Percentiles rank a stretch among this genome's conserved stretches.
phyloP scores from a whole-genome alignment of 1,140 invertebrate species.

The Diploscapter pachys region DNA sequence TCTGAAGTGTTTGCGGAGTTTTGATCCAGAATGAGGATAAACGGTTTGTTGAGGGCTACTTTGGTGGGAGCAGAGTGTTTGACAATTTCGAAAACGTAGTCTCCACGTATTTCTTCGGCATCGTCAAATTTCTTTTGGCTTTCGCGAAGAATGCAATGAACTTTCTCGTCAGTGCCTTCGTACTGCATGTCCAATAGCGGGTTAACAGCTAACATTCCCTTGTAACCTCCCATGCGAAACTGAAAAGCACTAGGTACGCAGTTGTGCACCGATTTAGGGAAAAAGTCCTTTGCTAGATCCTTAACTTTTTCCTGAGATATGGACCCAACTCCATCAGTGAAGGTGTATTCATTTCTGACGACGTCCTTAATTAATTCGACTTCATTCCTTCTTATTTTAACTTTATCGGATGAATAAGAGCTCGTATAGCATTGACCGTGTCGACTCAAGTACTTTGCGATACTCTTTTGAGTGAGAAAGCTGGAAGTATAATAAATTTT shows the following conservation, averaged over 20 bases:
- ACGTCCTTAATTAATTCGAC: neutral
- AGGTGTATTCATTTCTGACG: constrained; percentile 26
- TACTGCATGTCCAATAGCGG: constrained; percentile 17
- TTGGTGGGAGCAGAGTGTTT: constrained; percentile 36
- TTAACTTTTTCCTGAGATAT: constrained; percentile 14
- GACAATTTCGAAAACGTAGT: constrained; percentile 35
- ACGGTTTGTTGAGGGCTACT: constrained; percentile 36
- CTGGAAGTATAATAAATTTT: neutral
- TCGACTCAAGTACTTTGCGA: constrained; percentile 53
- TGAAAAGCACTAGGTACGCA: constrained; percentile 34
- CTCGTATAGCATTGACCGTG: constrained; percentile 54
- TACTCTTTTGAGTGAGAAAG: constrained; percentile 22
- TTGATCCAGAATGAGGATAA: constrained; percentile 41
- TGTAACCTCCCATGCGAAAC: constrained; percentile 33
- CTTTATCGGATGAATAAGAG: constrained; percentile 23
- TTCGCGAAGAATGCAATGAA: constrained; percentile 2
- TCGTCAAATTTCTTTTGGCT: constrained; percentile 16
- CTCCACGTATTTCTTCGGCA: neutral
- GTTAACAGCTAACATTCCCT: constrained; percentile 32
- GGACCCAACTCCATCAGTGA: constrained; percentile 37
- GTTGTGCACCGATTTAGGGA: neutral
- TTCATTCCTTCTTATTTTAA: constrained; percentile 10
- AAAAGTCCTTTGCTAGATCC: constrained; percentile 16
- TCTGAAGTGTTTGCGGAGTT: constrained; percentile 14
- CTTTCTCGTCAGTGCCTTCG: constrained; percentile 1